Conservation (phyloP, 2,113 vertebrate genomes). For the Chionis minor region DNA sequence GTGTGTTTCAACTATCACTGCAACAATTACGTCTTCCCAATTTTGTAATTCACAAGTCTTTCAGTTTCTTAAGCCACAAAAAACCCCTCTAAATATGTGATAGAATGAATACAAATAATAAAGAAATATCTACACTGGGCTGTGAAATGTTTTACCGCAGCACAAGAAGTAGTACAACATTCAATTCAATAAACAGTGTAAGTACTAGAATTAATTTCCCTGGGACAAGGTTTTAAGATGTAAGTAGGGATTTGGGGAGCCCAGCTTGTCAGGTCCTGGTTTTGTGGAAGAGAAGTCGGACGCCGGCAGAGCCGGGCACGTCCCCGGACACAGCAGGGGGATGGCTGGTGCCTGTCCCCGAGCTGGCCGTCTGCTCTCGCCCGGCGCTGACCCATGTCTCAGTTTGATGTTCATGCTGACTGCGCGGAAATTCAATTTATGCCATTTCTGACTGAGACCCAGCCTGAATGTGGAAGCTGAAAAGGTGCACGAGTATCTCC, state of each 20-base stretch:
- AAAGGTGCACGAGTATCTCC: rapidly evolving
- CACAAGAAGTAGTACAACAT: neutral
- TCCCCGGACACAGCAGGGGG: neutral
- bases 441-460: neutral
- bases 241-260: neutral
- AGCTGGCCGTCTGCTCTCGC: rapidly evolving
- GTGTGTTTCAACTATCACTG: neutral
- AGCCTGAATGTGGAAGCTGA: neutral
- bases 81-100: neutral
- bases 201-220: neutral
- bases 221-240: neutral
- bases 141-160: neutral
- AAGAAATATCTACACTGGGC: rapidly evolving
- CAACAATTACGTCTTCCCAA: neutral
- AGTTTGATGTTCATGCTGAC: neutral
- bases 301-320: rapidly evolving
- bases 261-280: neutral
- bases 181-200: neutral
- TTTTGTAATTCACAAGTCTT: neutral
- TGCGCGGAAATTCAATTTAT: neutral
- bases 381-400: rapidly evolving
- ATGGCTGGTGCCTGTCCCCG: neutral
- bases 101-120: neutral
- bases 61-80: neutral
- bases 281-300: neutral